Evolutionary conservation across 2,888 invertebrate species (phyloP).

Genomic region (Drosophila ochracea): DNA sequence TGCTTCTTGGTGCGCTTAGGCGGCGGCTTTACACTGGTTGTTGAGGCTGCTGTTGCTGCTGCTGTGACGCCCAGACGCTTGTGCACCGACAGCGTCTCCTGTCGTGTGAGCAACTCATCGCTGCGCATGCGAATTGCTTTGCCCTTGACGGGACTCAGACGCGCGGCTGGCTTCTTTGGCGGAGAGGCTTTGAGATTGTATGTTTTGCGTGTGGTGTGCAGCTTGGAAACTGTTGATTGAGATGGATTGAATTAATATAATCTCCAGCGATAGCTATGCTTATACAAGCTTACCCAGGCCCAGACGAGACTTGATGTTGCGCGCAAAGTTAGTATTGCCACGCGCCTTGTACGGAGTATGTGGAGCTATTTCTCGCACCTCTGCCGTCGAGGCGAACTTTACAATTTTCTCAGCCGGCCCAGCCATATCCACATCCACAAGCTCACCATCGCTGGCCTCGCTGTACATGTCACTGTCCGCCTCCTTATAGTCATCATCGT

Average conservation of each 20-base stretch:
- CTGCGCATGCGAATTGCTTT: constrained; percentile 82
- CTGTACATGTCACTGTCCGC: constrained; percentile 61
- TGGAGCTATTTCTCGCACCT: constrained; percentile 85
- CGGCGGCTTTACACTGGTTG: constrained; percentile 2
- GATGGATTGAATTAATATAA: not conserved
- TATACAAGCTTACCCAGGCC: constrained; percentile 59
- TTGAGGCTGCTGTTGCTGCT: constrained; percentile 9
- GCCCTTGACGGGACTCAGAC: constrained; percentile 72
- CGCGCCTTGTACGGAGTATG: constrained; percentile 51
- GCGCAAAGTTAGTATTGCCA: constrained; percentile 59
- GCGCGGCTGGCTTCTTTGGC: constrained; percentile 59
- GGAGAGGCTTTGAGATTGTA: constrained; percentile 81
- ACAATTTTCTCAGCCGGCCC: constrained; percentile 82
- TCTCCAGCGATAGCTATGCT: too few relatives aligned
- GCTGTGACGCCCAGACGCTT: constrained; percentile 75
- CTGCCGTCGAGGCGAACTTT: constrained; percentile 85
- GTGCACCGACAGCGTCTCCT: constrained; percentile 78
- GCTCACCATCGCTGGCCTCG: constrained; percentile 25
- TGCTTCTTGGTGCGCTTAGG: constrained; percentile 23
- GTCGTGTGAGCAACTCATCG: constrained; percentile 78
- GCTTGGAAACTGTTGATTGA: constrained; percentile 65
- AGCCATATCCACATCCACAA: constrained; percentile 48
- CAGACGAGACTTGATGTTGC: constrained; percentile 76
- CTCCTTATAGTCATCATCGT: constrained; percentile 57
- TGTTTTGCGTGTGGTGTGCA: constrained; percentile 81